phyloP scores from a whole-genome alignment of 1,140 invertebrate genomes.

The Melanaphis sacchari region DNA sequence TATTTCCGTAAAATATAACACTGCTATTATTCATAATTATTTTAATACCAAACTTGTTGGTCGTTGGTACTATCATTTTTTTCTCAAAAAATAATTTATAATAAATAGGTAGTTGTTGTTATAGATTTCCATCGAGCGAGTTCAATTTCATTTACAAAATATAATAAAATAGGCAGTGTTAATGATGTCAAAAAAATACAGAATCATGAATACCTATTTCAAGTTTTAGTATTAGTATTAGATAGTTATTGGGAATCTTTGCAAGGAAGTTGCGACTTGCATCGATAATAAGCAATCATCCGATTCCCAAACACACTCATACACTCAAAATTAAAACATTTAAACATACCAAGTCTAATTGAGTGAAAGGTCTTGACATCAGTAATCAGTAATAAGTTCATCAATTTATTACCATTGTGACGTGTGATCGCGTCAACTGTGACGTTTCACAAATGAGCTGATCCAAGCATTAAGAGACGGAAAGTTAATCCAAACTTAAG shows the following conservation, averaged over 20 bases:
- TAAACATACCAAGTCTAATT: too few relatives aligned
- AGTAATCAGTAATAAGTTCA: background rate
- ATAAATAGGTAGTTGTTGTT: too few relatives aligned
- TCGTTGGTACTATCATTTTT: too few relatives aligned
- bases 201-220: too few relatives aligned
- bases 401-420: too few relatives aligned
- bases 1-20: too few relatives aligned
- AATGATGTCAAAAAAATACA: background rate
- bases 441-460: background rate
- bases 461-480: too few relatives aligned
- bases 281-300: background rate
- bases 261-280: background rate
- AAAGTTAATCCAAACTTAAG: background rate
- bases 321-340: background rate
- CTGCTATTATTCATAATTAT: too few relatives aligned
- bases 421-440: background rate
- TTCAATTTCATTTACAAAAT: background rate
- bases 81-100: too few relatives aligned
- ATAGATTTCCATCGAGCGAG: too few relatives aligned
- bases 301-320: background rate
- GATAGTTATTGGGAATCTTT: background rate
- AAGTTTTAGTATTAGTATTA: background rate
- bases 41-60: too few relatives aligned
- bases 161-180: too few relatives aligned
- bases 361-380: background rate